Base-by-base conservation (phyloP, 1,140 invertebrate species). In the Nasonia longicornis region DNA sequence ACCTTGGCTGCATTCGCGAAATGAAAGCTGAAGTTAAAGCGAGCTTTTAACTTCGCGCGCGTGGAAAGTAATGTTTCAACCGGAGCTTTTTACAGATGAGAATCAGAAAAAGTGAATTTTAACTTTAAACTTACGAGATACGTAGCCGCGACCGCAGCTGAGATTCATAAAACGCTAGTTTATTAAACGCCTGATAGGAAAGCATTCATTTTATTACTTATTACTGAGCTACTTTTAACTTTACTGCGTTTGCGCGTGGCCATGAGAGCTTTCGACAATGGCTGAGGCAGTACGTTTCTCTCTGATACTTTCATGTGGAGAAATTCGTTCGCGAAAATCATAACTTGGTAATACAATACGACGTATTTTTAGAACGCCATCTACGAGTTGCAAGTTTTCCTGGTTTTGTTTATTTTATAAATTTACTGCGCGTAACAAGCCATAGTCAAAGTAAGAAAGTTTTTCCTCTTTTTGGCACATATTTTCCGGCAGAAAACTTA, bases 101-200 rank as follows among this genome's bases (percentile, higher is more conserved):
- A 74, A 74, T 74, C 72, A 58, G 22, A 74, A 74, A 74, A 63
- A 74, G 48, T 74, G 35, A 74, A 63, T 74, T 74, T 4, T 4
- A 52, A 74, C n/a, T 74, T 74, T 12, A 31, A 74, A 74, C 48
- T 74, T 63, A 74, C 48, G 72, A 42, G 38, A 42, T 42, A 42
- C 38, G 38, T 10, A 1, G 52, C 12, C 2, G 12, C 48, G 12
- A 16, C 16, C 12, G 48, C 0, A 22, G 70, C 12, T 14, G 48
- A 74, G 72, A 29, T 10, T 58, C 45, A 16, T 74, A n/a, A 74
- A n/a, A 72, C 20, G 35, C 2, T 72, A 72, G 70, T 45, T 42
- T 72, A 72, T 72, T 72, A 72, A 72, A 72, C 8, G 70, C 22
- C 42, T 38, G 42, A 73, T 73, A 73, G 16, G 42, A 10, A 73